Percentiles rank a stretch among this genome's conserved stretches.
Conservation (phyloP, 35 echinoderm and acorn worm genomes). For the Heliocidaris erythrogramma region DNA sequence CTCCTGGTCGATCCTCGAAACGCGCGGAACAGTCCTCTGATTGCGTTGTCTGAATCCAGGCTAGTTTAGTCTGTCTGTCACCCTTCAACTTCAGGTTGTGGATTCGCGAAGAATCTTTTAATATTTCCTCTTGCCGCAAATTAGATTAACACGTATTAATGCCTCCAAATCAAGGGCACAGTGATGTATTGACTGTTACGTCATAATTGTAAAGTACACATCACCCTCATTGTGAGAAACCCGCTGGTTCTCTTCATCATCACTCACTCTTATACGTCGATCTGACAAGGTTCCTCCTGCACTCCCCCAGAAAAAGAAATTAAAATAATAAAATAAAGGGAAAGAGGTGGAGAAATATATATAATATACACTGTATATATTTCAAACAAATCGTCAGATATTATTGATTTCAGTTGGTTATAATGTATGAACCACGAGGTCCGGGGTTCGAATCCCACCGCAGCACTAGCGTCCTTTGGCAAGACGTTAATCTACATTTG, state of each 20-base stretch:
- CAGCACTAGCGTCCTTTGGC: too few species aligned
- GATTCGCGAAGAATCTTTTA: neutral
- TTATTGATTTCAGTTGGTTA: too few species aligned
- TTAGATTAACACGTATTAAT: neutral
- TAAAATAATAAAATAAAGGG: too few species aligned
- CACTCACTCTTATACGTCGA: neutral
- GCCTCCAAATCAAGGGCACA: neutral
- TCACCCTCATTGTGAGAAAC: neutral
- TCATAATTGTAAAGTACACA: slow-evolving; percentile 4
- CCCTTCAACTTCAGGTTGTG: neutral
- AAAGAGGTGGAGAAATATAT: too few species aligned
- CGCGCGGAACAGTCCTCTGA: too few species aligned
- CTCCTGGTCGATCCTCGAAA: too few species aligned
- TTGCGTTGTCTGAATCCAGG: neutral
- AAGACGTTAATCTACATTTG: too few species aligned
- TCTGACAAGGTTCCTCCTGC: neutral
- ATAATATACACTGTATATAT: too few species aligned
- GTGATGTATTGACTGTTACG: neutral
- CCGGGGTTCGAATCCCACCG: too few species aligned
- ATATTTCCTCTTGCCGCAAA: neutral
- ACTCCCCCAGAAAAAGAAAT: too few species aligned
- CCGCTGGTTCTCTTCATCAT: neutral
- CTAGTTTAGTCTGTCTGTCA: slow-evolving; percentile 8
- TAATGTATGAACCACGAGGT: too few species aligned
- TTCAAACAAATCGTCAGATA: too few species aligned